Evolutionary conservation across 1,140 invertebrate species (phyloP), one percentile per base, ranked within the genome.

Genomic region (Agrypnia vestita): DNA sequence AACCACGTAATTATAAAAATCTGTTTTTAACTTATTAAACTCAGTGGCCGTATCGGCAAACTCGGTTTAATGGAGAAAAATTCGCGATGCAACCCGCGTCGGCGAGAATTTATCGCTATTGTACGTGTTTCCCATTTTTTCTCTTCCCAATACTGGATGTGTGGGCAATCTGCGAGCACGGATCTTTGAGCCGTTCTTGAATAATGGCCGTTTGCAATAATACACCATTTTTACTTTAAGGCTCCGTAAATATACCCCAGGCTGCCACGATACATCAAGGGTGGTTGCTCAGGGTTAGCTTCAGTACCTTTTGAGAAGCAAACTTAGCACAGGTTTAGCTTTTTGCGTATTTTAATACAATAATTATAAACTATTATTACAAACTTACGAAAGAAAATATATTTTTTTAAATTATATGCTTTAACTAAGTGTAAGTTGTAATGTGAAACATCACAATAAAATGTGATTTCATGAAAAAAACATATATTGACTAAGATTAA

Each of bases 31-130:
- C 15, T 71, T 71, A 17, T 51, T 71, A 17, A 13, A 9, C 25
- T 49, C 15, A 12, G 6, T 25, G 35, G 51, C 53, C 55, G 75
- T 77, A 77, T 62, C 21, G 73, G 75, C 44, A 43, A 21, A 47
- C n/a, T 67, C 75, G 56, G 75, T 67, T 67, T 67, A 78, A 81
- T 81, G 75, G 76, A 1, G 76, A 74, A 81, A 81, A 81, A 81
- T 78, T 78, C 75, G 49, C 67, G 53, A 81, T 81, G 80, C 80
- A 81, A 81, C 74, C 75, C 80, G 56, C 80, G 80, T 77, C n/a
- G 43, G 35, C 44, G 53, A 43, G 64, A 55, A 81, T 81, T 80
- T 81, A 81, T 81, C 71, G 76, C 75, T 56, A 19, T 19, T 19
- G 56, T 75, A 78, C 80, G 80, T 74, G 75, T 73, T 73, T 47